Conservation (phyloP, 2,113 vertebrate species). For the Poeciliopsis prolifica region DNA sequence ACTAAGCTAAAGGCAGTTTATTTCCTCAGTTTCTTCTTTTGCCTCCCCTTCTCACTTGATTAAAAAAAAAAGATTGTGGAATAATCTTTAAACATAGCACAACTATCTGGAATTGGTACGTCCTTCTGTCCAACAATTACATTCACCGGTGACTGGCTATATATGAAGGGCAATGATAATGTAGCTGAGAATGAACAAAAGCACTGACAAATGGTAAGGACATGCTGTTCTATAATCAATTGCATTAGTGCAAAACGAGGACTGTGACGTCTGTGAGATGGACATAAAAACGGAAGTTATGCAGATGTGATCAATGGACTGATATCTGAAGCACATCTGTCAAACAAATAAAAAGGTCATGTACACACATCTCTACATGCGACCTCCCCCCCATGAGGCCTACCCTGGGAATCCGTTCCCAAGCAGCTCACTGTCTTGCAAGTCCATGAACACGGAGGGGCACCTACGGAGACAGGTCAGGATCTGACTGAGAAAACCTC, state of each 20-base stretch:
- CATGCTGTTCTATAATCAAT: conserved; percentile 14
- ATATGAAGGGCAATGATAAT: conserved; percentile 1
- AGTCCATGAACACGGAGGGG: conserved; percentile 86
- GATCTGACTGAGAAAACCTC: conserved; percentile 77
- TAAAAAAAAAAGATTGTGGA: not conserved
- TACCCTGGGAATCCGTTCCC: conserved; percentile 84
- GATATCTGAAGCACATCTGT: conserved; percentile 11
- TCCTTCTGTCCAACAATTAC: not conserved
- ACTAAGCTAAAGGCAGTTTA: not conserved
- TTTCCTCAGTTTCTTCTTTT: not conserved
- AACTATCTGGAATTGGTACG: not conserved
- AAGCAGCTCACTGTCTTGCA: conserved; percentile 85
- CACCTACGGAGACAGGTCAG: conserved; percentile 85
- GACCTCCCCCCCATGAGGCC: conserved; percentile 61
- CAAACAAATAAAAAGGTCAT: conserved; percentile 26
- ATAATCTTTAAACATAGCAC: not conserved
- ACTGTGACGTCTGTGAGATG: conserved; percentile 18
- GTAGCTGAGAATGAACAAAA: conserved; percentile 3
- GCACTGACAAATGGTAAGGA: conserved; percentile 10
- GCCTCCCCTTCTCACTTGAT: not conserved
- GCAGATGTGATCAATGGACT: not conserved
- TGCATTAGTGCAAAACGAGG: not conserved
- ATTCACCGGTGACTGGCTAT: not conserved
- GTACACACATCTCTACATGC: conserved; percentile 71
- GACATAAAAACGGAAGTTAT: conserved; percentile 20